phyloP scores from a whole-genome alignment of 2,888 invertebrate genomes.

The Ypsolopha scabrella region DNA sequence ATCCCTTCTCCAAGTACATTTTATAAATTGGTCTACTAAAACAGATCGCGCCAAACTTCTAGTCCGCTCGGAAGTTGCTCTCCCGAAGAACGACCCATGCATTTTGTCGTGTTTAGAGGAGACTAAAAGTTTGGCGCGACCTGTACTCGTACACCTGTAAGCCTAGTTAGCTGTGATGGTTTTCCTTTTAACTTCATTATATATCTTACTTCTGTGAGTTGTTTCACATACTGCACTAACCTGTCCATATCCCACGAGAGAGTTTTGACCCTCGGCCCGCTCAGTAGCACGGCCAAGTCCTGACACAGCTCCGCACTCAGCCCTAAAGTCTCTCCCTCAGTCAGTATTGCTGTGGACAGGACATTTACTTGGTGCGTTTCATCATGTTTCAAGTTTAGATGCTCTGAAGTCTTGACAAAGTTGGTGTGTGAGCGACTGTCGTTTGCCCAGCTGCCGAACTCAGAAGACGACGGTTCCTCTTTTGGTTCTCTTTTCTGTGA shows the following conservation, averaged over 20 bases:
- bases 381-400: constrained; percentile 37
- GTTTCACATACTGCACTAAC: constrained; percentile 16
- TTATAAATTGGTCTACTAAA: too few species aligned
- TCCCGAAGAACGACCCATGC: too few species aligned
- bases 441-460: constrained; percentile 54
- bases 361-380: constrained; percentile 56
- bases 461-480: constrained; percentile 25
- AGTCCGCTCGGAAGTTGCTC: too few species aligned
- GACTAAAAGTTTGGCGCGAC: too few species aligned
- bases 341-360: constrained; percentile 66
- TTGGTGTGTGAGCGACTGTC: constrained; percentile 59
- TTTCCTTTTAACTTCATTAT: too few species aligned
- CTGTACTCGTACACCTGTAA: too few species aligned
- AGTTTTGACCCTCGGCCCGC: constrained; percentile 78
- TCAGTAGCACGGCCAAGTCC: constrained; percentile 77
- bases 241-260: constrained; percentile 76
- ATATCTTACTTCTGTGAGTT: too few species aligned
- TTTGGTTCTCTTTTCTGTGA: constrained; percentile 18
- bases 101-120: too few species aligned
- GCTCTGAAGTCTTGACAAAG: constrained; percentile 61
- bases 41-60: too few species aligned
- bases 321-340: constrained; percentile 74
- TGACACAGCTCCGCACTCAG: constrained; percentile 75
- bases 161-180: too few species aligned
- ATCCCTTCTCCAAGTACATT: too few species aligned